Conservation (phyloP, 1,140 invertebrate species). For the Rhopalosiphum padi region DNA sequence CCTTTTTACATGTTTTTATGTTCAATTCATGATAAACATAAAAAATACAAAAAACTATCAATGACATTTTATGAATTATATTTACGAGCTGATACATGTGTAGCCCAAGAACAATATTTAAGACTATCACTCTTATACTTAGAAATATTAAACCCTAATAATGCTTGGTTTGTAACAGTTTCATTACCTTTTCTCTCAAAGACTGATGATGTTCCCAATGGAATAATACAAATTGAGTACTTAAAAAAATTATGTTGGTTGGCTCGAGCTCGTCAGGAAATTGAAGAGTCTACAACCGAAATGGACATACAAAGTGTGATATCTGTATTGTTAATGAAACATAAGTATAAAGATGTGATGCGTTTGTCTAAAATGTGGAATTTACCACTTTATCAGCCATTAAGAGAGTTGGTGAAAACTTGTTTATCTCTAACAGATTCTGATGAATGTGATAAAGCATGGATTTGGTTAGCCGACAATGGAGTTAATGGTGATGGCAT, state of each 20-base stretch:
- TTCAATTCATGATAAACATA: slow-evolving; percentile 49
- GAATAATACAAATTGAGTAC: slow-evolving; percentile 28
- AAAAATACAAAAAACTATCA: slow-evolving; percentile 42
- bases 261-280: slow-evolving; percentile 45
- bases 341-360: slow-evolving; percentile 49
- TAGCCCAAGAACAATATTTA: slow-evolving; percentile 47
- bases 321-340: slow-evolving; percentile 47
- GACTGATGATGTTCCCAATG: not conserved
- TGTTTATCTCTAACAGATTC: slow-evolving; percentile 20
- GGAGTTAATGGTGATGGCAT: slow-evolving; percentile 25
- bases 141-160: slow-evolving; percentile 24
- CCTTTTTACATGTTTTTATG: slow-evolving; percentile 53
- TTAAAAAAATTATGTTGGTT: slow-evolving; percentile 48
- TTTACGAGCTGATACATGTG: slow-evolving; percentile 19
- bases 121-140: slow-evolving; percentile 49
- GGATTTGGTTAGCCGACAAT: slow-evolving; percentile 48
- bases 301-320: slow-evolving; percentile 29
- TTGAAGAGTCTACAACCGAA: slow-evolving; percentile 36
- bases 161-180: slow-evolving; percentile 49
- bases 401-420: slow-evolving; percentile 47
- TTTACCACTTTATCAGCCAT: slow-evolving; percentile 35
- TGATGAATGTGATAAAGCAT: slow-evolving; percentile 44
- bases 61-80: slow-evolving; percentile 55
- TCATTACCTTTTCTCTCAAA: slow-evolving; percentile 15
- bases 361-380: slow-evolving; percentile 53